Base-by-base conservation (phyloP, 2,888 invertebrate genomes). In the Papilio demoleus region DNA sequence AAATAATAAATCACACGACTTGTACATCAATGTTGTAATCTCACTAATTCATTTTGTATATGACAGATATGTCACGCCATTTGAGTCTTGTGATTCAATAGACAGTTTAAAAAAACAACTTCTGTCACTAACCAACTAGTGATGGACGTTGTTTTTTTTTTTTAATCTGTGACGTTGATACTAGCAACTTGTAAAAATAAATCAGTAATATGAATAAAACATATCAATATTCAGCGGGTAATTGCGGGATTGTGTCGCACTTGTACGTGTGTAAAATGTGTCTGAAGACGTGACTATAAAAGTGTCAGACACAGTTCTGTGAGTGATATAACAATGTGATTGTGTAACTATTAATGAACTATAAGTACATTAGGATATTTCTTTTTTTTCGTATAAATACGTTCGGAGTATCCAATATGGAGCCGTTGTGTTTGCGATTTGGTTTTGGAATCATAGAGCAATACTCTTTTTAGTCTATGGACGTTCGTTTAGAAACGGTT, bases 321-420 rank as follows among this genome's bases (percentile, higher is more conserved):
- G 92, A 89, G 92, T 92, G 92, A 92, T 92, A 92, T 90, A 84
- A 82, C 79, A 84, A 90, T 92, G 92, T 92, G 92, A 92, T 92
- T 90, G 92, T 89, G 91, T 90, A 86, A 87, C 78, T 85, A 79
- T 80, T 80, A 83, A 86, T 87, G 84, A 87, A 90, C 87, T 84
- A 74, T 88, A 88, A 90, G 87, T 90, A 90, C 88, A 88, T 78
- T 87, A 89, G 88, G 81, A 75, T 75, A 76, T 74, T 73, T 68
- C 58, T 53, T 68, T 68, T 76, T 34, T 65, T 70, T 75, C 83
- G 81, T 82, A 82, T 78, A 79, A 81, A 82, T 80, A 79, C 78
- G 77, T 79, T 76, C 76, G 74, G 76, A 75, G 70, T 71, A 78
- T 74, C 72, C 74, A 70, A 76, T 72, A 72, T 73, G 73, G 73